Base-by-base conservation (phyloP, 2,113 vertebrate genomes). In the Pipa parva region DNA sequence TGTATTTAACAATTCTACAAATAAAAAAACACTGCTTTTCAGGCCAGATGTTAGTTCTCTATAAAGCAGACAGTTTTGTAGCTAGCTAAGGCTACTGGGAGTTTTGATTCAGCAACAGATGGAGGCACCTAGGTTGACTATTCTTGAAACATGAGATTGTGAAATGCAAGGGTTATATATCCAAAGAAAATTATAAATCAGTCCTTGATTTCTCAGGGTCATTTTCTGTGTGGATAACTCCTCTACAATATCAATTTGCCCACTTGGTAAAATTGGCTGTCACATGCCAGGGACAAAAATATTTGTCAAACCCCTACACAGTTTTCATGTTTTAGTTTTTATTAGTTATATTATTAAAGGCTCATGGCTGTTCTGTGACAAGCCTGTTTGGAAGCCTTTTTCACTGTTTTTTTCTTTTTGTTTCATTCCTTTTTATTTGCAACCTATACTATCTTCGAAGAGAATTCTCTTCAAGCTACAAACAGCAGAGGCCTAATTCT, bases 321-420 rank as follows among this genome's bases (percentile, higher is more conserved):
- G 61, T 63, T 71, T 46, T 61, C 79, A 73, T 76, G 79, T 72
- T 79, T 77, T 74, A 79, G 73, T 66, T 78, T n/a, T 76, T 74
- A 54, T 72, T 57, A 67, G 71, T 17, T 80, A 79, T 79, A 77
- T 81, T 76, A 76, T 77, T 37, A 78, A 85, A 75, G 77, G 75
- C 78, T 78, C 72, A 72, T 73, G 73, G 76, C 67, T 75, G 74
- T 77, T 81, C 65, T 72, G 74, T 76, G 79, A 81, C 73, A 76
- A 71, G 64, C 75, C 65, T 73, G 74, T 42, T 56, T 71, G 66
- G 77, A 76, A 79, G 74, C 78, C 74, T 67, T 83, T 80, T 73
- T 65, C 62, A 60, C 74, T 77, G 72, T 58, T 4, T 18, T 71
- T 68, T 72, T 73, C 78, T 74, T 73, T 25, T 11, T 28, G 7